phyloP scores from a whole-genome alignment of 2,113 vertebrate species.

The Xenopus laevis region DNA sequence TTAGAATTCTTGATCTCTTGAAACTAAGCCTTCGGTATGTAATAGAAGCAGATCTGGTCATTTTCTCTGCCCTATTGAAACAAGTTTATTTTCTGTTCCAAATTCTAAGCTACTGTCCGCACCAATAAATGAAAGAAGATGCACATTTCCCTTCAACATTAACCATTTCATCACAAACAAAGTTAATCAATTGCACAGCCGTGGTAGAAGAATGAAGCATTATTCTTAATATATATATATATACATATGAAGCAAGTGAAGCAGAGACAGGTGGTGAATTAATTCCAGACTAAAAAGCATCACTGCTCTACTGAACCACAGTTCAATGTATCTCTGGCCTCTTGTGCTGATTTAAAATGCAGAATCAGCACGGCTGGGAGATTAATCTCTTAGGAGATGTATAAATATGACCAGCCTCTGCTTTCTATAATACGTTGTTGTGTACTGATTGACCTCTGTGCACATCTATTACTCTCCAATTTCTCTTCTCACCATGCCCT shows the following conservation, averaged over 20 bases:
- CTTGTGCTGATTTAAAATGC: slow-evolving; percentile 22
- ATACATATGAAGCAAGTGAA: slow-evolving; percentile 17
- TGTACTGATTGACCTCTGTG: slow-evolving; percentile 28
- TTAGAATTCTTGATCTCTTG: too few species aligned
- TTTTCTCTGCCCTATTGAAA: too few species aligned
- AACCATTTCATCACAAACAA: slow-evolving; percentile 16
- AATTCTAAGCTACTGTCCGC: neutral
- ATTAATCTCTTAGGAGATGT: slow-evolving; percentile 41
- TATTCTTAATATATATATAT: too few species aligned
- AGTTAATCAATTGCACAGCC: slow-evolving; percentile 20
- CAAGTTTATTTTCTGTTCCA: too few species aligned
- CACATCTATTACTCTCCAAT: neutral
- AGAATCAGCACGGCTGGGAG: slow-evolving; percentile 34
- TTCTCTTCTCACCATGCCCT: neutral
- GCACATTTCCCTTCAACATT: neutral
- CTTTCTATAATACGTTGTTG: slow-evolving; percentile 6
- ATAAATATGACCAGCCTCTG: slow-evolving; percentile 31
- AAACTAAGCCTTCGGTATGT: too few species aligned
- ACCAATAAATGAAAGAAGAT: neutral
- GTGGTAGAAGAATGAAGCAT: slow-evolving; percentile 4
- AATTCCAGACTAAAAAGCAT: slow-evolving; percentile 43
- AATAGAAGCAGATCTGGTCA: too few species aligned
- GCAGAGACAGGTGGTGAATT: slow-evolving; percentile 33
- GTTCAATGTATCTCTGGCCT: slow-evolving; percentile 40
- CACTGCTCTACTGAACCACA: slow-evolving; percentile 42